Base-by-base conservation (phyloP, 2,113 vertebrate species). In the Notarius lentiginosus region DNA sequence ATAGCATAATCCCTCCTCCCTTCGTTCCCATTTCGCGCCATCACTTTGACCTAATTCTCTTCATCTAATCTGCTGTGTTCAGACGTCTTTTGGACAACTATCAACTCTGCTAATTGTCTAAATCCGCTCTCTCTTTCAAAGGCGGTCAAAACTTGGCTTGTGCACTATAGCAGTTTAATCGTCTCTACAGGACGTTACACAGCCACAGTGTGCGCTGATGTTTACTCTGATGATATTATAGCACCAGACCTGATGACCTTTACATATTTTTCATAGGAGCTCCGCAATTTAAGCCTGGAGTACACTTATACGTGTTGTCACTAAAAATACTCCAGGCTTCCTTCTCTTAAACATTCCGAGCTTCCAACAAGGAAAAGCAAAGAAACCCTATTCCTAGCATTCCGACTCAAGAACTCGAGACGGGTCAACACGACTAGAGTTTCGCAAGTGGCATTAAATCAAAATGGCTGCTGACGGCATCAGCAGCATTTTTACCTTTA, bases 1-100 rank as follows among this genome's bases (percentile, higher is more conserved):
- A 24, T 2, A 24, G 10, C 20, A 49, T 49, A 76, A n/a, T 22
- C 41, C 18, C 27, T 49, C 41, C 27, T 27, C 17, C 8, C 72
- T 70, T 66, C n/a, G 24, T 84, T 77, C 24, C 83, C 63, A 8
- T 85, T 49, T 51, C 12, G 84, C 88, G 85, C 73, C 91, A 89
- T 90, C 91, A 91, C 92, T 93, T 91, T 94, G 94, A 95, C 95
- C 95, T 93, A 95, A 95, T 95, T 95, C 95, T 90, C 89, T 68
- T 79, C 58, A 85, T 94, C 93, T 95, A 95, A 95, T 95, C 95
- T 92, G 82, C 88, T 92, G 82, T 89, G 91, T 70, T 90, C 91
- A 68, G 88, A 90, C 68, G 81, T 92, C 92, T 92, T 92, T 91
- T 90, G 89, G 93, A 93, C 88, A 93, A 93, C 93, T 93, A 93